These are phyloP conservation scores for Spisula subtruncata DNA, from an alignment of 2,888 invertebrate species.

Conservation along the genomic window DNA sequence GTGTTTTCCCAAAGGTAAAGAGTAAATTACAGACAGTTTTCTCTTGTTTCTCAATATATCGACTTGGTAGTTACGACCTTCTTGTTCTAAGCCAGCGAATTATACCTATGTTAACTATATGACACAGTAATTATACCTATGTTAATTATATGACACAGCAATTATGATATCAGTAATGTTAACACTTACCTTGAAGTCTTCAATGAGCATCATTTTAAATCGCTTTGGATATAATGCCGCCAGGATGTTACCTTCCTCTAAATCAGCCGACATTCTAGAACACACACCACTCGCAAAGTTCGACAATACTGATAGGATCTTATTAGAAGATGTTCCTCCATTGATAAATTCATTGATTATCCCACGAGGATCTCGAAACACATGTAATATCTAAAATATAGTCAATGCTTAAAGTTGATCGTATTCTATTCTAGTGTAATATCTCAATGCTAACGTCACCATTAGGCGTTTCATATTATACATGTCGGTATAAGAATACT, in stretches of 20 bases:
- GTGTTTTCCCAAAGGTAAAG: too few species aligned
- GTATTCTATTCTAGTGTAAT: too few species aligned
- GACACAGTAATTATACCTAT: not conserved
- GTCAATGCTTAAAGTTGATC: too few species aligned
- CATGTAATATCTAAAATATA: slow-evolving; percentile 28
- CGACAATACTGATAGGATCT: not conserved
- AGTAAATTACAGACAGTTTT: too few species aligned
- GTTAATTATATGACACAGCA: not conserved
- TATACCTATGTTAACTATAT: too few species aligned
- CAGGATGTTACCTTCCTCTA: not conserved
- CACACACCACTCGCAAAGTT: slow-evolving; percentile 31
- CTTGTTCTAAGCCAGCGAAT: too few species aligned
- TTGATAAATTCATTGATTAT: not conserved
- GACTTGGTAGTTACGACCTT: too few species aligned
- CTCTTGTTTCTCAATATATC: too few species aligned
- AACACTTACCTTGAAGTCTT: slow-evolving; percentile 40
- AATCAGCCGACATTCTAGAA: slow-evolving; percentile 27
- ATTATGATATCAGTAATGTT: too few species aligned
- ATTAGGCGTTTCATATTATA: too few species aligned
- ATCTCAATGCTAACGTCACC: too few species aligned
- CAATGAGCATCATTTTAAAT: slow-evolving; percentile 38
- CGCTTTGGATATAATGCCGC: slow-evolving; percentile 28
- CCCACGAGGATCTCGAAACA: slow-evolving; percentile 41
- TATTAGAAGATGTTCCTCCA: not conserved
- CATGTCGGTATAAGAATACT: too few species aligned